Evolutionary conservation across 2,888 invertebrate genomes (phyloP).

Genomic region (Therioaphis trifolii): DNA sequence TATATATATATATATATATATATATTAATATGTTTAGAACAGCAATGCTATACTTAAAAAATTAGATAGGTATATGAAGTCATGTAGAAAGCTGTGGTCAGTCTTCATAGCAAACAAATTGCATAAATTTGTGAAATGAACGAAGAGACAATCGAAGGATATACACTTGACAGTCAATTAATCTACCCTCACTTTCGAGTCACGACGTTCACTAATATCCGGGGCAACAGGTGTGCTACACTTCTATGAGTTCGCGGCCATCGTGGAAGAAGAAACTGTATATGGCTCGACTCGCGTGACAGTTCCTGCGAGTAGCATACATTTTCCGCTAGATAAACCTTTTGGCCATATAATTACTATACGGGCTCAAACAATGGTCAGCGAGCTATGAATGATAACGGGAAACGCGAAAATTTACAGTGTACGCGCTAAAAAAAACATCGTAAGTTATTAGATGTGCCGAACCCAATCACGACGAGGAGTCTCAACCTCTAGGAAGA

Average conservation of each 20-base stretch:
- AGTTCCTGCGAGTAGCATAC: neutral
- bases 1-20: neutral
- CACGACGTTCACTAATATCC: slow-evolving; percentile 44
- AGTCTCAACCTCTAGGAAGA: slow-evolving; percentile 3
- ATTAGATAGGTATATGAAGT: neutral
- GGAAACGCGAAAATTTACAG: slow-evolving; percentile 9
- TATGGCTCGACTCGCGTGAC: slow-evolving; percentile 27
- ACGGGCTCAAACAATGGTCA: slow-evolving; percentile 12
- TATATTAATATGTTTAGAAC: neutral
- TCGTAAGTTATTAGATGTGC: neutral
- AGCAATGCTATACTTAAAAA: neutral
- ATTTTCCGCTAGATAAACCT: slow-evolving; percentile 22
- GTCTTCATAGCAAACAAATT: slow-evolving; percentile 14
- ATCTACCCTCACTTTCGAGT: slow-evolving; percentile 53
- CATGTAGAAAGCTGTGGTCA: slow-evolving; percentile 20
- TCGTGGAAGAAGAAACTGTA: slow-evolving; percentile 20
- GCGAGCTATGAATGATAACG: slow-evolving; percentile 13
- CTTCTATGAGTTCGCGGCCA: slow-evolving; percentile 43
- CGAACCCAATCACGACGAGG: slow-evolving; percentile 4
- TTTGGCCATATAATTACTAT: neutral
- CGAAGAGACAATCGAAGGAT: slow-evolving; percentile 32
- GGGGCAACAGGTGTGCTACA: slow-evolving; percentile 51
- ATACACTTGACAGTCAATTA: slow-evolving; percentile 50
- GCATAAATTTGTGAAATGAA: slow-evolving; percentile 15
- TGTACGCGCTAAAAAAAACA: neutral